phyloP scores from a whole-genome alignment of 2,113 vertebrate genomes.

The Megaceryle maxima region DNA sequence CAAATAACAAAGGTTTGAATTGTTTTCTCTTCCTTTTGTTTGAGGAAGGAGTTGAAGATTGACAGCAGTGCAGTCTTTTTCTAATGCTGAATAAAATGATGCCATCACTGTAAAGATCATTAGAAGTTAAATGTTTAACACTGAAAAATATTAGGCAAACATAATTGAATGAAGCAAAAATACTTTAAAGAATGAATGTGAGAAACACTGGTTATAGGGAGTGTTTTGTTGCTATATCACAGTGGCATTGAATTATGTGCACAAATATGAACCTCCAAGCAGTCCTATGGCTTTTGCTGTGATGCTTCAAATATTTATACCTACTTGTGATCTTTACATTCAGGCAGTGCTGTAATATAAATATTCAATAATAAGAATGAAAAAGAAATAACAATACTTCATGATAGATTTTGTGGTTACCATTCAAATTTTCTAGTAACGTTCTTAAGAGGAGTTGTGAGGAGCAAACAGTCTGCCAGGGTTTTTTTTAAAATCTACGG shows the following conservation, averaged over 20 bases:
- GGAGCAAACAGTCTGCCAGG: not conserved
- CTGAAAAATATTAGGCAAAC: not conserved
- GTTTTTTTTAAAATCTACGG: not conserved
- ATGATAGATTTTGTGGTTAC: not conserved
- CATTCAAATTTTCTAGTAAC: not conserved
- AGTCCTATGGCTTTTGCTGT: not conserved
- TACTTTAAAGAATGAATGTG: not conserved
- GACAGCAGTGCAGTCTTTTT: not conserved
- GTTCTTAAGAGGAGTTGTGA: not conserved
- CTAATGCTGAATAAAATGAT: not conserved
- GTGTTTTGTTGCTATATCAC: not conserved
- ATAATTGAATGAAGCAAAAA: not conserved
- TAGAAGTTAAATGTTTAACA: not conserved
- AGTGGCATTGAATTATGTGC: not conserved
- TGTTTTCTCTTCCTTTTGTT: not conserved
- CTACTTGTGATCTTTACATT: not conserved
- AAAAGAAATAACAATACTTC: not conserved
- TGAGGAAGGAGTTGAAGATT: not conserved
- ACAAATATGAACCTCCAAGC: not conserved
- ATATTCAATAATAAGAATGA: not conserved
- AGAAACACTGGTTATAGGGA: not conserved
- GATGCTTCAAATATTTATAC: not conserved
- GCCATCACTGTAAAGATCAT: not conserved
- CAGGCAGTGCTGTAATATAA: not conserved
- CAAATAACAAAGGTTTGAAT: not conserved